Conservation (phyloP, 2,888 invertebrate species). For the Conomelus anceps region DNA sequence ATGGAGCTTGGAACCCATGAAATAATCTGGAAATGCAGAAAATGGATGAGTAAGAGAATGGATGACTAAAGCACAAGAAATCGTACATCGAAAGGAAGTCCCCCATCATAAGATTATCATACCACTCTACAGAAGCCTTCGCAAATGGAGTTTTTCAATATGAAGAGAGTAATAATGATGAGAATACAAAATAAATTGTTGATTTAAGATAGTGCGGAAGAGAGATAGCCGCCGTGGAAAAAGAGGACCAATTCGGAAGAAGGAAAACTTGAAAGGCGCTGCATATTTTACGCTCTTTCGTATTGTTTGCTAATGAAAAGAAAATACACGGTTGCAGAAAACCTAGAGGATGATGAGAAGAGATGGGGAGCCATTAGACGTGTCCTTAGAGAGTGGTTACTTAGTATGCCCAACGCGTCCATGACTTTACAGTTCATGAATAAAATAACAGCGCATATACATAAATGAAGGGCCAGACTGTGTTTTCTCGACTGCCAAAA, state of each 20-base stretch:
- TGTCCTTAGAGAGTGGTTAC: background rate
- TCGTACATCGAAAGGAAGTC: background rate
- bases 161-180: background rate
- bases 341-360: background rate
- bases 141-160: background rate
- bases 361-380: background rate
- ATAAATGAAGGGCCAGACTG: background rate
- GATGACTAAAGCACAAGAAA: no score
- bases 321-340: background rate
- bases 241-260: background rate
- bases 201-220: background rate
- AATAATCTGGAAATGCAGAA: no score
- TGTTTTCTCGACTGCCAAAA: background rate
- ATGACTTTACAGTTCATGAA: conserved; percentile 1
- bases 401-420: background rate
- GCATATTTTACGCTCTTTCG: background rate
- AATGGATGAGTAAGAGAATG: no score
- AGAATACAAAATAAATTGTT: background rate
- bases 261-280: background rate
- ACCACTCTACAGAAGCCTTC: background rate
- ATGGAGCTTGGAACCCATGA: no score
- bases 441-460: conserved; percentile 1
- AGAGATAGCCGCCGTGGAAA: background rate
- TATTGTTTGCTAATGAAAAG: background rate
- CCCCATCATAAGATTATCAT: background rate